Evolutionary conservation across 2,797 vertebrate genomes (phyloP).

Genomic region (Schizopygopsis malacanthus): DNA sequence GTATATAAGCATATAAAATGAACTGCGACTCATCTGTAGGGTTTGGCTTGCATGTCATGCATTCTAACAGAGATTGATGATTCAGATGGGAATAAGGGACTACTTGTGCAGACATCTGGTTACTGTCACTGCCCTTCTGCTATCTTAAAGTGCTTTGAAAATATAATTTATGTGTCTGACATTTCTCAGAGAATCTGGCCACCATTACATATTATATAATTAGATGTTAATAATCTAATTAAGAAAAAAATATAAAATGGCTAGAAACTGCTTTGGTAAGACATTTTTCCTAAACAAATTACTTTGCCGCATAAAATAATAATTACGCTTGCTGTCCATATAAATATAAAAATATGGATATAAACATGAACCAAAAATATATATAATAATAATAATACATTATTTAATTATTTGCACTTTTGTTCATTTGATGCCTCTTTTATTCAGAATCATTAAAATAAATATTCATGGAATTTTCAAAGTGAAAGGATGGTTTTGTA

Average conservation of each 20-base stretch:
- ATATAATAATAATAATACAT: background rate
- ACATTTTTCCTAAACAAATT: background rate
- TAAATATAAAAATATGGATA: background rate
- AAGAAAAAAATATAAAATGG: background rate
- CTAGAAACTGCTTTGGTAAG: background rate
- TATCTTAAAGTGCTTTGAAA: constrained; percentile 14
- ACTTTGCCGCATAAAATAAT: background rate
- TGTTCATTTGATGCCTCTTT: background rate
- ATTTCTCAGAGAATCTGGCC: background rate
- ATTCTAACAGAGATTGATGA: background rate
- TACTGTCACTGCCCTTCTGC: constrained; percentile 13
- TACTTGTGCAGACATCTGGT: constrained; percentile 28
- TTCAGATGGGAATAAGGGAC: background rate
- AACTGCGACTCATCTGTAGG: background rate
- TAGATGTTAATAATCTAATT: too few relatives aligned
- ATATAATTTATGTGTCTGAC: background rate
- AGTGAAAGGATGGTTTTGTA: background rate
- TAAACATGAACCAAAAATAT: background rate
- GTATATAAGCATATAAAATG: background rate
- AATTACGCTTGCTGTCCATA: background rate
- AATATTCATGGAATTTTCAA: background rate
- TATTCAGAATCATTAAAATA: background rate
- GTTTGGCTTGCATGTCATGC: background rate
- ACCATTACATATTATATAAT: background rate
- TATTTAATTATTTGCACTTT: background rate